Conservation (phyloP, 2,797 vertebrate genomes). For the Poecilia wingei region DNA sequence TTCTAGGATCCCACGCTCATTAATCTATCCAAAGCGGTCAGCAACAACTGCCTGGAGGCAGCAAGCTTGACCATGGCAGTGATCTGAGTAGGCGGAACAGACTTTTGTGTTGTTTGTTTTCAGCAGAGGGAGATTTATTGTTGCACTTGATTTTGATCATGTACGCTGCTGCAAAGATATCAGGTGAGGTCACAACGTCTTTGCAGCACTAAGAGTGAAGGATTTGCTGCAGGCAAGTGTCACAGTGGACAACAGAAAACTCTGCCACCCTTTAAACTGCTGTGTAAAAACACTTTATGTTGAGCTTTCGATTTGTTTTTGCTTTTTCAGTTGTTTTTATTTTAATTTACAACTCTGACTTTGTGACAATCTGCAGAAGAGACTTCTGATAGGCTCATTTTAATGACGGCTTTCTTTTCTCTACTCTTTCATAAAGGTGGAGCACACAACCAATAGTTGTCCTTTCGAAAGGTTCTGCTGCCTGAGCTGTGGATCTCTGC, state of each 20-base stretch:
- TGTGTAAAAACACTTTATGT: background rate
- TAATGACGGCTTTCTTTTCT: background rate
- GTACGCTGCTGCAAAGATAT: background rate
- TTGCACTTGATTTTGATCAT: background rate
- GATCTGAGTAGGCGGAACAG: conserved; percentile 14
- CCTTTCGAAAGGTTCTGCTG: background rate
- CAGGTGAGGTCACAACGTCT: background rate
- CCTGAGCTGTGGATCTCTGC: background rate
- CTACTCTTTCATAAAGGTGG: background rate
- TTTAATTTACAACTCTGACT: background rate
- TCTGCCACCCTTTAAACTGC: background rate
- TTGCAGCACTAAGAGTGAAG: background rate
- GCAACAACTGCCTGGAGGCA: conserved; percentile 59
- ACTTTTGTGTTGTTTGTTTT: conserved; percentile 7
- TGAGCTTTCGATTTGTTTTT: background rate
- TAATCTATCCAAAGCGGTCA: conserved; percentile 77
- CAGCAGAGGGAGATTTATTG: background rate
- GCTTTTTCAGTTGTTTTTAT: background rate
- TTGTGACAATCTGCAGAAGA: background rate
- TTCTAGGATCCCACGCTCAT: conserved; percentile 78
- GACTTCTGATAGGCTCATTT: background rate
- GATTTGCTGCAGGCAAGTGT: background rate
- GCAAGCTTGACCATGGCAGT: conserved; percentile 38
- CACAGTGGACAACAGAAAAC: background rate
- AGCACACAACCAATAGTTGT: background rate